A percentile compares a stretch with the other conserved stretches of the same genome.
phyloP scores from a whole-genome alignment of 2,888 invertebrate genomes.

The Crioceris asparagi region DNA sequence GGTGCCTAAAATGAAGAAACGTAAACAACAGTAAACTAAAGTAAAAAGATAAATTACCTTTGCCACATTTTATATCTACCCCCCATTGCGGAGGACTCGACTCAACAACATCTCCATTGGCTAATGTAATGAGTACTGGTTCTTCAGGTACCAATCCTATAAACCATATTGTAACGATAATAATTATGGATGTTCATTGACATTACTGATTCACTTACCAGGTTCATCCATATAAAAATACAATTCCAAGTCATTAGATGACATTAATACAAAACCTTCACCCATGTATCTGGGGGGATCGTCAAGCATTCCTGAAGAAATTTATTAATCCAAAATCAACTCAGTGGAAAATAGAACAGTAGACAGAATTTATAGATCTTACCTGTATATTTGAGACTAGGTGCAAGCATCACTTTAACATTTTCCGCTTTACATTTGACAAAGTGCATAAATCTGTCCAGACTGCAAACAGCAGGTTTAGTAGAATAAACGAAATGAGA shows the following conservation, averaged over 20 bases:
- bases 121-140: conserved; percentile 78
- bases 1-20: conserved; percentile 46
- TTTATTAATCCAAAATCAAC: no score
- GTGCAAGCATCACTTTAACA: conserved; percentile 90
- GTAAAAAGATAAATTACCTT: no score
- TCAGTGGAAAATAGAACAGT: no score
- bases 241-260: conserved; percentile 86
- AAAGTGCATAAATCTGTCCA: conserved; percentile 94
- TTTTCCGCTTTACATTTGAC: conserved; percentile 92
- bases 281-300: conserved; percentile 97
- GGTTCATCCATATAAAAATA: conserved; percentile 98
- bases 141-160: conserved; percentile 68
- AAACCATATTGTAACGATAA: no score
- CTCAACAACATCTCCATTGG: conserved; percentile 88
- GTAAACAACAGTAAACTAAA: no score
- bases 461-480: conserved; percentile 84
- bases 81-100: conserved; percentile 93
- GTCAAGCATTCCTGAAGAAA: conserved; percentile 58
- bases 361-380: no score
- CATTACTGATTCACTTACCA: conserved; percentile 40
- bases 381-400: conserved; percentile 85
- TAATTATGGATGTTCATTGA: no score
- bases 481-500: conserved; percentile 91
- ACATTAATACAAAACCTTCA: conserved; percentile 94
- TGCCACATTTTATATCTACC: conserved; percentile 89